phyloP scores from a whole-genome alignment of 2,113 vertebrate genomes.

The Neodontobutis hainanensis region DNA sequence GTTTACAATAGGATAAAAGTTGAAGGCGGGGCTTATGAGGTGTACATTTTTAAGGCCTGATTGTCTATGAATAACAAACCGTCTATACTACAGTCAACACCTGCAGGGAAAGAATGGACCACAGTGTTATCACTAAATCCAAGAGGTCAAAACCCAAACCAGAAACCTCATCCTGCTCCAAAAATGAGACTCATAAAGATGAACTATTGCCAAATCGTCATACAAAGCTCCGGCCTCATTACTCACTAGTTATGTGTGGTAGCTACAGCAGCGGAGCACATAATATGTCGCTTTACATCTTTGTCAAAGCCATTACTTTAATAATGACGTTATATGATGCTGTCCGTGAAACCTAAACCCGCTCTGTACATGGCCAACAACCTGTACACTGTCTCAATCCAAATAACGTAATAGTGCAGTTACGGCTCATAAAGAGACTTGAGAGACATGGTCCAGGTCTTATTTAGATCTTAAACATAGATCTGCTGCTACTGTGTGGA shows the following conservation, averaged over 20 bases:
- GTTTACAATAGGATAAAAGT: no score
- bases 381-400: constrained; percentile 43
- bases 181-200: constrained; percentile 39
- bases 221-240: constrained; percentile 43
- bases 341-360: constrained; percentile 64
- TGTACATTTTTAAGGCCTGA: no score
- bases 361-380: constrained; percentile 32
- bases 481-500: constrained; percentile 32
- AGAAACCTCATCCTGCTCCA: constrained; percentile 28
- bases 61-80: no score
- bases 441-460: constrained; percentile 14
- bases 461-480: constrained; percentile 43
- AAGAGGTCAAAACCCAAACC: constrained; percentile 19
- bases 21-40: no score
- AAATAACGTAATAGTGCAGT: constrained; percentile 35
- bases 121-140: background rate
- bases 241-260: constrained; percentile 47
- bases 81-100: constrained; percentile 1
- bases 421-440: constrained; percentile 38
- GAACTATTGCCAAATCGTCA: constrained; percentile 48
- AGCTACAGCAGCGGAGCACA: constrained; percentile 40
- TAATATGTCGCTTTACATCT: constrained; percentile 60
- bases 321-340: constrained; percentile 66
- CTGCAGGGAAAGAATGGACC: constrained; percentile 15
- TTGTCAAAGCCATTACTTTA: constrained; percentile 62